Evolutionary conservation across 2,888 invertebrate genomes (phyloP).

Genomic region (Bimastos eiseni): DNA sequence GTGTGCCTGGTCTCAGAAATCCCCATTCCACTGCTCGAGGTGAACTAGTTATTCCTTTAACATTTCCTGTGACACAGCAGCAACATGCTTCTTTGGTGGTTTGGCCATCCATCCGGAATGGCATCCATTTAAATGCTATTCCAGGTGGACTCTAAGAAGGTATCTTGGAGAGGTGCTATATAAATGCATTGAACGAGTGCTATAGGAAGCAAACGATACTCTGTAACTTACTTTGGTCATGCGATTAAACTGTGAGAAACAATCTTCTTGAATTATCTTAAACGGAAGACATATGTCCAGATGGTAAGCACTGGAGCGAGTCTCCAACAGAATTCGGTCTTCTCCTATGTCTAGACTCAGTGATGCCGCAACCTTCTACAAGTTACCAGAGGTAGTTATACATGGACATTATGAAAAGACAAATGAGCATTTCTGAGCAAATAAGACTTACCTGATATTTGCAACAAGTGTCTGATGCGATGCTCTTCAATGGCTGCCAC

Average conservation of each 20-base stretch:
- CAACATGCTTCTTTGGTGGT: too few species aligned
- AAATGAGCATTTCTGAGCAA: neutral
- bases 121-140: too few species aligned
- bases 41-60: too few species aligned
- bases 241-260: conserved; percentile 61
- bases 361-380: conserved; percentile 38
- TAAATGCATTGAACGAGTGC: neutral
- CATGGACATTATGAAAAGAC: neutral
- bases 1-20: too few species aligned
- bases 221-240: conserved; percentile 46
- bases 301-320: conserved; percentile 57
- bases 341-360: conserved; percentile 58
- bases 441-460: neutral
- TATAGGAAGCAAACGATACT: neutral
- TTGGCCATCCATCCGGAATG: too few species aligned
- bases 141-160: too few species aligned
- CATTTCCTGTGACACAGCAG: too few species aligned
- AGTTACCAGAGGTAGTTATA: neutral
- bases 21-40: too few species aligned
- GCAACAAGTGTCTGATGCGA: neutral
- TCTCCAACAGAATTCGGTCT: conserved; percentile 55
- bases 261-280: conserved; percentile 56
- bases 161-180: too few species aligned
- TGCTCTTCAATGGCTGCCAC: neutral
- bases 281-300: conserved; percentile 62